Evolutionary conservation across 2,113 vertebrate species (phyloP).

Genomic region (Macroglossus sobrinus): DNA sequence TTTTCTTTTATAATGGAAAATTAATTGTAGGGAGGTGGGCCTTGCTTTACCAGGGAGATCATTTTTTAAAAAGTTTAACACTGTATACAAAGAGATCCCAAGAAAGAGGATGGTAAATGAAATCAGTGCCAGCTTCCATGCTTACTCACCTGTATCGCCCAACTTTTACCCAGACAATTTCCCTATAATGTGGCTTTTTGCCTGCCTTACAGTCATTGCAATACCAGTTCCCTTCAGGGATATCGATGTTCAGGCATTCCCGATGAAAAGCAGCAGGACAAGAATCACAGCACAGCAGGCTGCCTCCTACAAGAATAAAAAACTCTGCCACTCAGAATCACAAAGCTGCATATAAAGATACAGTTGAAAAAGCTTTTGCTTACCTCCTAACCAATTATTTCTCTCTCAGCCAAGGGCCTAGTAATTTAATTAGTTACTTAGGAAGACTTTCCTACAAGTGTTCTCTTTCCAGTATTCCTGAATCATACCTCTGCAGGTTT

Average conservation of each 20-base stretch:
- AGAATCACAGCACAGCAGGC: constrained; percentile 97
- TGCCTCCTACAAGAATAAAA: constrained; percentile 88
- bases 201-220: constrained; percentile 98
- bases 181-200: constrained; percentile 96
- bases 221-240: constrained; percentile 98
- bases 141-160: constrained; percentile 94
- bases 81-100: background rate
- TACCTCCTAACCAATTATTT: background rate
- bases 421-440: background rate
- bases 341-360: background rate
- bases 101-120: background rate
- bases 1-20: background rate
- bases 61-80: background rate
- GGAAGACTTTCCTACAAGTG: background rate
- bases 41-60: background rate
- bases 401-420: background rate
- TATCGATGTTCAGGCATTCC: constrained; percentile 98
- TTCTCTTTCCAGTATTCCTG: background rate
- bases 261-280: constrained; percentile 98
- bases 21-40: background rate
- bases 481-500: background rate
- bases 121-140: background rate
- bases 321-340: constrained; percentile 3
- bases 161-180: constrained; percentile 99
- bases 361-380: background rate